Conservation (phyloP, 2,888 invertebrate genomes). For the Spatulosminthurus flaviceps region DNA sequence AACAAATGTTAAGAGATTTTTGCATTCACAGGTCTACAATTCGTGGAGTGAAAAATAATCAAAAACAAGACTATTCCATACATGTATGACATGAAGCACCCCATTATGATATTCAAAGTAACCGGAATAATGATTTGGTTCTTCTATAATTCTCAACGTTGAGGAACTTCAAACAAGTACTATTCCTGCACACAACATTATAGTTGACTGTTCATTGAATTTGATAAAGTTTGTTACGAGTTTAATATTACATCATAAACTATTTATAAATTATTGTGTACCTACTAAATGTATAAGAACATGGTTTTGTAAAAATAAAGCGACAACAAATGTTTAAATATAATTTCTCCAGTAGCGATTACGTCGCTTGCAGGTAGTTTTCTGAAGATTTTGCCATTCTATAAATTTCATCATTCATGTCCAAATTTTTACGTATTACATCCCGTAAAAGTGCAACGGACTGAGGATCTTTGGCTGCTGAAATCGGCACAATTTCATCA, state of each 20-base stretch:
- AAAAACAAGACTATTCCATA: conserved; percentile 45
- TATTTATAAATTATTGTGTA: conserved; percentile 3
- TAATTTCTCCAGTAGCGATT: not conserved
- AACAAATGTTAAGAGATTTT: not conserved
- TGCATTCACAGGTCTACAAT: not conserved
- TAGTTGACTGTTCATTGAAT: not conserved
- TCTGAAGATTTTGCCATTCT: not conserved
- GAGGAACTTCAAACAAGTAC: too few relatives aligned
- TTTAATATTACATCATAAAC: not conserved
- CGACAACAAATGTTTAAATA: not conserved
- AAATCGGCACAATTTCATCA: conserved; percentile 79
- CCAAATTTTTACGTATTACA: conserved; percentile 73
- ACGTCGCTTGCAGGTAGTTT: not conserved
- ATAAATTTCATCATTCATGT: conserved; percentile 69
- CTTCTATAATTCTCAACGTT: too few relatives aligned
- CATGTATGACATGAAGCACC: conserved; percentile 36
- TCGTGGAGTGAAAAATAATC: conserved; percentile 12
- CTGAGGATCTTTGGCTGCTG: conserved; percentile 71
- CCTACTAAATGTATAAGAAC: not conserved
- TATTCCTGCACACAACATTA: not conserved
- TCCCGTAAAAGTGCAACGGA: conserved; percentile 73
- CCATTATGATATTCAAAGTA: not conserved
- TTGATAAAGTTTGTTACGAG: conserved; percentile 3
- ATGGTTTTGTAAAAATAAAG: conserved; percentile 2
- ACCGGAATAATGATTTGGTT: not conserved